Evolutionary conservation across 1,140 invertebrate genomes (phyloP).

Genomic region (Xylocopa sonorina): DNA sequence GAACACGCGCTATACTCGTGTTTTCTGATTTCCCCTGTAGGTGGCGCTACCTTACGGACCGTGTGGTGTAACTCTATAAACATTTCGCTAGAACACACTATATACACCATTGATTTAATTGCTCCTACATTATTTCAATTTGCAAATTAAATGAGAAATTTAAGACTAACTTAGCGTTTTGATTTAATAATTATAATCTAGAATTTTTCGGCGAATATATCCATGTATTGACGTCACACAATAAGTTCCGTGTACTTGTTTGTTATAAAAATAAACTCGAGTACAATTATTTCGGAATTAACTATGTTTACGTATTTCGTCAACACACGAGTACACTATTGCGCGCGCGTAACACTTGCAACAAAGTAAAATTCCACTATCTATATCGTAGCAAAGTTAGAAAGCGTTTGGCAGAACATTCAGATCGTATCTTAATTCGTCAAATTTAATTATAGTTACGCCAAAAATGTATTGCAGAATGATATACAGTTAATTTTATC

Average conservation of each 20-base stretch:
- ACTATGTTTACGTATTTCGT: neutral
- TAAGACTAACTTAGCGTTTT: neutral
- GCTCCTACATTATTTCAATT: neutral
- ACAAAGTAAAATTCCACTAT: neutral
- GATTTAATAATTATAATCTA: neutral
- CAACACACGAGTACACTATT: neutral
- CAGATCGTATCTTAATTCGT: neutral
- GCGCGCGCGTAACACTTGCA: too few species aligned
- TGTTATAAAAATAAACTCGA: neutral
- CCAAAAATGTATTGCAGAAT: neutral
- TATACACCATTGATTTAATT: neutral
- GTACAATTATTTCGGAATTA: neutral
- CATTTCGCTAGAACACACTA: too few species aligned
- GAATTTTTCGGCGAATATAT: neutral
- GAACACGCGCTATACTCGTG: neutral
- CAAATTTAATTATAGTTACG: neutral
- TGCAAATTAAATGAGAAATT: neutral
- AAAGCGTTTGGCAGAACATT: neutral
- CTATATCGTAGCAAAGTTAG: neutral
- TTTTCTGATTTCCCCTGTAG: neutral
- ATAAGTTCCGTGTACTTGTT: too few species aligned
- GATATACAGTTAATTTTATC: neutral
- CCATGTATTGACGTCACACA: neutral
- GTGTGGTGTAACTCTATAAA: neutral
- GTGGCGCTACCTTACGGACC: neutral